These are phyloP conservation scores for Aspidiotus rigidus DNA, from an alignment of 2,888 invertebrate genomes.

Conservation along the genomic window DNA sequence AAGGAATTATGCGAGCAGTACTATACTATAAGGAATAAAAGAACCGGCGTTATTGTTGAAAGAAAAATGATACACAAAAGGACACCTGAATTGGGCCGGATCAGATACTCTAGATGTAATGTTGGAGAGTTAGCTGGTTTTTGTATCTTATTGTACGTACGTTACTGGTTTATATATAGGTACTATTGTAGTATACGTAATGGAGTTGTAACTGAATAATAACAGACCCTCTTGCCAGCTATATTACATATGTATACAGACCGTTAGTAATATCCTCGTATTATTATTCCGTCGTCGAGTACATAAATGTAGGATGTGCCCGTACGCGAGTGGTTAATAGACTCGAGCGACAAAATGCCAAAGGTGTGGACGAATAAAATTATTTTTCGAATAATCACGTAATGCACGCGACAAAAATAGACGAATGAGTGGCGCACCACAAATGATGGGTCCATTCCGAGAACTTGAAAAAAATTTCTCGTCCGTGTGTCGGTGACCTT, in stretches of 20 bases:
- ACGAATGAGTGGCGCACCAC: too few species aligned
- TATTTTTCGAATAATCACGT: too few species aligned
- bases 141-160: conserved; percentile 5
- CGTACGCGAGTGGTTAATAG: too few species aligned
- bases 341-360: background rate
- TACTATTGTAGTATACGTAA: conserved; percentile 18
- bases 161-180: background rate
- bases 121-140: conserved; percentile 5
- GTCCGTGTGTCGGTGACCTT: too few species aligned
- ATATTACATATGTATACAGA: background rate
- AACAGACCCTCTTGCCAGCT: background rate
- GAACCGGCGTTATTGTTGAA: background rate
- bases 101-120: conserved; percentile 1
- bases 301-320: too few species aligned
- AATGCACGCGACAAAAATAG: too few species aligned
- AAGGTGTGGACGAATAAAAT: background rate
- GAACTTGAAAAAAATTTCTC: too few species aligned
- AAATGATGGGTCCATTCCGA: too few species aligned
- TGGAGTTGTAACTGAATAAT: conserved; percentile 31
- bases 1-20: background rate
- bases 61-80: background rate
- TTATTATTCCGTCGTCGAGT: background rate
- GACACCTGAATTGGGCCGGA: conserved; percentile 3
- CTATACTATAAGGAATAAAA: background rate
- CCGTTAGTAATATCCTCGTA: background rate